These are phyloP conservation scores for Ataeniobius toweri DNA, from an alignment of 2,797 vertebrate genomes.

Conservation along the genomic window DNA sequence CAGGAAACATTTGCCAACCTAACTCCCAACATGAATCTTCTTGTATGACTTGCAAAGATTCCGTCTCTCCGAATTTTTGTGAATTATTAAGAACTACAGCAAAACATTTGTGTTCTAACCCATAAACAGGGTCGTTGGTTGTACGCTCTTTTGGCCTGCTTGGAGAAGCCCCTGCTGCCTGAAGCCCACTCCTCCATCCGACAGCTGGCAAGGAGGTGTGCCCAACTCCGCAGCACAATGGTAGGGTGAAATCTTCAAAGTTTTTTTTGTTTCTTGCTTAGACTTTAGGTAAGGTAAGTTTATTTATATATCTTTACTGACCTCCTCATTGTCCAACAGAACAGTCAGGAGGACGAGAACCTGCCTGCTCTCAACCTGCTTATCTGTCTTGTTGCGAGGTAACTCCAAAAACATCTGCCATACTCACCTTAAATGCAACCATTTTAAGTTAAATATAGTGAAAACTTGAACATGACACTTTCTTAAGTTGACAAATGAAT, in stretches of 20 bases:
- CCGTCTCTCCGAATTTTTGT: neutral
- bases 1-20: too few species aligned
- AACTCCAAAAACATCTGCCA: neutral
- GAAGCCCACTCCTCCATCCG: conserved; percentile 96
- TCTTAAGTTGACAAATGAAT: neutral
- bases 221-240: conserved; percentile 85
- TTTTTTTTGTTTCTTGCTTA: neutral
- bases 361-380: conserved; percentile 94
- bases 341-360: conserved; percentile 87
- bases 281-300: neutral
- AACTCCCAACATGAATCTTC: too few species aligned
- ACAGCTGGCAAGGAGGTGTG: conserved; percentile 93
- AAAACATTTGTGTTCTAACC: neutral
- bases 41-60: neutral
- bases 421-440: neutral
- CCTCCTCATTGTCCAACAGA: conserved; percentile 71
- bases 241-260: conserved; percentile 23
- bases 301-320: neutral
- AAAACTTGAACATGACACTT: neutral
- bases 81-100: neutral
- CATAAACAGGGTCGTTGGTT: conserved; percentile 90
- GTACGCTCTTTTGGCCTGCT: conserved; percentile 90
- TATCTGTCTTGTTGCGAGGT: conserved; percentile 97
- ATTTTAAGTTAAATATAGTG: neutral
- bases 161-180: conserved; percentile 95